These are phyloP conservation scores for Copidosoma floridanum DNA, from an alignment of 1,140 invertebrate genomes.

Conservation along the genomic window DNA sequence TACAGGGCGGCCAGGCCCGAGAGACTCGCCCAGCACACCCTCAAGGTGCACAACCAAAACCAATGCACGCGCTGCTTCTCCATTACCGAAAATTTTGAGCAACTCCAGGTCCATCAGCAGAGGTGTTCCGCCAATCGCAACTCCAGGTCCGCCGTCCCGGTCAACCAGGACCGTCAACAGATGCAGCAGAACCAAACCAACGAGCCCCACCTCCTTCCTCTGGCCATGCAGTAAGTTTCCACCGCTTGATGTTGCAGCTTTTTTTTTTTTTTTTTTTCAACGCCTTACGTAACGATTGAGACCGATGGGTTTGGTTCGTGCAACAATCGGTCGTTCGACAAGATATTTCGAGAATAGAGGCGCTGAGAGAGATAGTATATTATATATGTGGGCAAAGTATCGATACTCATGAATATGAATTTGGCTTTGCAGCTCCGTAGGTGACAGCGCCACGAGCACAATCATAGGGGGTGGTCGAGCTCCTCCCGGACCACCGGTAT, in stretches of 20 bases:
- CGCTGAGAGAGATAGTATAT: no score
- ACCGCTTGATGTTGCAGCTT: no score
- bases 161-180: constrained; percentile 24
- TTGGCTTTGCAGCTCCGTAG: constrained; percentile 41
- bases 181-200: constrained; percentile 24
- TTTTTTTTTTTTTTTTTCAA: no score
- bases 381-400: no score
- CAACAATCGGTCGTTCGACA: no score
- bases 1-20: constrained; percentile 88
- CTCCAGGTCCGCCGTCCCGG: constrained; percentile 16
- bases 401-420: no score
- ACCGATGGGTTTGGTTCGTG: no score
- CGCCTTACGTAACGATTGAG: no score
- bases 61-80: constrained; percentile 85
- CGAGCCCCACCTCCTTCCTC: constrained; percentile 31
- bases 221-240: neutral
- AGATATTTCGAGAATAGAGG: no score
- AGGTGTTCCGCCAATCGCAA: constrained; percentile 35
- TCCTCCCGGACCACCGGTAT: constrained; percentile 54
- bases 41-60: constrained; percentile 87
- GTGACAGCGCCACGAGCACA: no score
- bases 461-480: constrained; percentile 45
- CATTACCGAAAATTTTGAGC: constrained; percentile 75
- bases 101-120: constrained; percentile 71
- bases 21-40: constrained; percentile 80